phyloP scores from a whole-genome alignment of 2,113 vertebrate genomes.

The Canis aureus region DNA sequence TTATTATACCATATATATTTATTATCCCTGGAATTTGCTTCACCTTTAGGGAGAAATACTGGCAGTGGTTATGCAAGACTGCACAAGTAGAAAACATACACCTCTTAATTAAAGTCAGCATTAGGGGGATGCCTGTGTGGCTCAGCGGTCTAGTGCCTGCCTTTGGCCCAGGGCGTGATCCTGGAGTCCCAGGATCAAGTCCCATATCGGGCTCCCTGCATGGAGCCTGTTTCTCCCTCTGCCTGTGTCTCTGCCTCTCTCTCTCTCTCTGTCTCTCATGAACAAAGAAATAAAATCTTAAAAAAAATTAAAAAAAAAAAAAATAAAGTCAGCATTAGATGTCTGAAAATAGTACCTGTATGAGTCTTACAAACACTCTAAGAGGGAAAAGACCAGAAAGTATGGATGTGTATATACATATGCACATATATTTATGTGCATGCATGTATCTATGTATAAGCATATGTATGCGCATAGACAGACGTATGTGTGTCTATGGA shows the following conservation, averaged over 20 bases:
- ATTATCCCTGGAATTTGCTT: constrained; percentile 60
- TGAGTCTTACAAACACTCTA: background rate
- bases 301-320: no score
- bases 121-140: no score
- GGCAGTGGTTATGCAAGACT: constrained; percentile 53
- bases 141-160: no score
- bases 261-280: no score
- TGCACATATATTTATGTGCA: background rate
- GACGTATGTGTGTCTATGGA: background rate
- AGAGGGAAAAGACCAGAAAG: background rate
- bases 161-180: no score
- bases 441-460: background rate
- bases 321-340: background rate
- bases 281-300: no score
- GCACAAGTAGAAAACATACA: background rate
- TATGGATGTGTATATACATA: background rate
- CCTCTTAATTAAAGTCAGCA: background rate
- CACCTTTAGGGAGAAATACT: constrained; percentile 67
- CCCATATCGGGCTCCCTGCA: no score
- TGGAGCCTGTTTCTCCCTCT: no score
- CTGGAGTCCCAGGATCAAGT: no score
- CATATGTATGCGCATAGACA: background rate
- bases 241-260: no score
- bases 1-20: constrained; percentile 66
- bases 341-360: background rate